Conservation (phyloP, 1,140 invertebrate genomes). For the Macrobrachium nipponense region DNA sequence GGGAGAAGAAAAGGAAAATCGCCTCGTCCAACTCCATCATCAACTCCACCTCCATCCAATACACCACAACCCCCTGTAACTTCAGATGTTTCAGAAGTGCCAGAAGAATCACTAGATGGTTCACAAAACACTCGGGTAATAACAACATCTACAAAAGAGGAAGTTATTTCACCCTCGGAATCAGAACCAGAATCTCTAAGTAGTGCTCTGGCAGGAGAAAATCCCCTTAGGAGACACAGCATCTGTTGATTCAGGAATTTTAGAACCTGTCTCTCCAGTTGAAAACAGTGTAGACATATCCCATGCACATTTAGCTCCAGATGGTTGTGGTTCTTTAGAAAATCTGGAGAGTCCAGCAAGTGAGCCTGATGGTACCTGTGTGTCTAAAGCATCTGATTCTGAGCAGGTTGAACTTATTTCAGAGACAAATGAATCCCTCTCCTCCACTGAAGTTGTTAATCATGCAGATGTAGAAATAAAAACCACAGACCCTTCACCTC, state of each 20-base stretch:
- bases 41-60: not conserved
- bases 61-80: not conserved
- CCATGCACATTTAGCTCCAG: conserved; percentile 50
- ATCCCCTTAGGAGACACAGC: conserved; percentile 65
- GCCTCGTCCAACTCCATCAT: not conserved
- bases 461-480: conserved; percentile 18
- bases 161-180: conserved; percentile 4
- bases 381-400: conserved; percentile 9
- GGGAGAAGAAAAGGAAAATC: conserved; percentile 32
- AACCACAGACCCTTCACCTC: not conserved
- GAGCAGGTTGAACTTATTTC: not conserved
- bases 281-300: conserved; percentile 36
- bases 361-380: not conserved
- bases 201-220: conserved; percentile 14
- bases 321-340: conserved; percentile 27
- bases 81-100: not conserved
- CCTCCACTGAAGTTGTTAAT: conserved; percentile 11
- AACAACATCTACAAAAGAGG: not conserved
- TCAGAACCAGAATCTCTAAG: conserved; percentile 19
- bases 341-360: conserved; percentile 18
- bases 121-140: too few species aligned
- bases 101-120: conserved; percentile 35
- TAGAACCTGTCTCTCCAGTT: conserved; percentile 21
- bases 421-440: conserved; percentile 14
- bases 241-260: conserved; percentile 65